phyloP scores from a whole-genome alignment of 1,140 invertebrate species.

The Drosophila punjabiensis region DNA sequence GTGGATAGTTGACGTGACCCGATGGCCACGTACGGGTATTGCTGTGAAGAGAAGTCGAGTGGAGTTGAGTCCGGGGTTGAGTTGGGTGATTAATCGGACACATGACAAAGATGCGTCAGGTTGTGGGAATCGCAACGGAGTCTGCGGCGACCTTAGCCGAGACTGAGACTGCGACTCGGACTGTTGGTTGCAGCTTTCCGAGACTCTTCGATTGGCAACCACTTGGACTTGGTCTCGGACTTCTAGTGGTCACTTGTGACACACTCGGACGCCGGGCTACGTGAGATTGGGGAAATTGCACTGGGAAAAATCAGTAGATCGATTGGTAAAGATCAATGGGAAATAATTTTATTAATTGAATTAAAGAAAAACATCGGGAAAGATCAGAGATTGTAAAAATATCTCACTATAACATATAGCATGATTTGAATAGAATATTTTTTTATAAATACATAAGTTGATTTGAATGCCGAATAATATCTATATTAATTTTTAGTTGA shows the following conservation, averaged over 20 bases:
- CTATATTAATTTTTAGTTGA: too few relatives aligned
- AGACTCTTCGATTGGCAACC: conserved; percentile 42
- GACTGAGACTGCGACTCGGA: conserved; percentile 11
- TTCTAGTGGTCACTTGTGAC: conserved; percentile 42
- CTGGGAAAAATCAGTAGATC: background rate
- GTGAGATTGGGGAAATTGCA: conserved; percentile 49
- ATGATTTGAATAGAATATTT: too few relatives aligned
- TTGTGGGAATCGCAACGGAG: conserved; percentile 35
- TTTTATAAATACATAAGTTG: too few relatives aligned
- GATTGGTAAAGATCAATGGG: too few relatives aligned
- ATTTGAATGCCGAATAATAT: too few relatives aligned
- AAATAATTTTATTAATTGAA: background rate
- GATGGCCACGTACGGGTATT: conserved; percentile 17
- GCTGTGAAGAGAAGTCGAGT: conserved; percentile 5
- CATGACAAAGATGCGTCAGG: conserved; percentile 68
- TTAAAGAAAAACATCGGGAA: background rate
- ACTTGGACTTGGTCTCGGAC: conserved; percentile 25
- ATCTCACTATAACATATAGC: too few relatives aligned
- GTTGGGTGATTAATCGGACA: conserved; percentile 66
- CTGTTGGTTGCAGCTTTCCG: conserved; percentile 51
- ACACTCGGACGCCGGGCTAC: conserved; percentile 43
- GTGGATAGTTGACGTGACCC: conserved; percentile 63
- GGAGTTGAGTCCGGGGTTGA: conserved; percentile 14
- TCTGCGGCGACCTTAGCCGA: conserved; percentile 29
- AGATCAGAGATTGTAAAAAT: too few relatives aligned